Base-by-base conservation (phyloP, 2,888 invertebrate species). In the Eilema depressum region DNA sequence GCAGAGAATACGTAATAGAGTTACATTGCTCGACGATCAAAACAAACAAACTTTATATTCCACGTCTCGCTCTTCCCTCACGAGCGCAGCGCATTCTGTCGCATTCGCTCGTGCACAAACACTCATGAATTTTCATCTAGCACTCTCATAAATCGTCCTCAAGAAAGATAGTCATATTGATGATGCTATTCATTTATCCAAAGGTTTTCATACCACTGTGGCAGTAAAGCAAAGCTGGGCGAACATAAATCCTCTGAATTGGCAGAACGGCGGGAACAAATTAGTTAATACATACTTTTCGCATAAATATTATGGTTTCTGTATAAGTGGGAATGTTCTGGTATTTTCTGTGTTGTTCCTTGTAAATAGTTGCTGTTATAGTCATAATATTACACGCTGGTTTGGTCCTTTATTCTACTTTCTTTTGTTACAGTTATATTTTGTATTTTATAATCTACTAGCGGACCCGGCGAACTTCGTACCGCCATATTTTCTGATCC, bases 201-300 rank as follows among this genome's bases (percentile, higher is more conserved):
- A 66, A 70, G 73, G 63, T 68, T 71, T 28, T 37, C 70, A 65
- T 70, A 66, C 59, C n/a, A 70, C 63, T 66, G 30, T 23, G 66
- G 62, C 68, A 74, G 75, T 83, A 82, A 82, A 83, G 77, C 76
- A 83, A 78, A 86, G 76, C 79, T 82, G 81, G 80, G 76, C 66
- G 68, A 69, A 74, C 76, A 80, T 84, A 83, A 83, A 83, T 85
- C 80, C 74, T 71, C 65, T 67, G 76, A 75, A 78, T 79, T 81
- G 78, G 80, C 78, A 79, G 75, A 73, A 75, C 74, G 75, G 81
- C 81, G 81, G 80, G 79, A 81, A 84, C 77, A 80, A 84, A 85
- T 85, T 81, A 83, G 80, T 81, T 83, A 80, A 83, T 84, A 79
- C 77, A 70, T 67, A 67, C 70, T 65, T 69, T 73, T 60, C 64